Conservation (phyloP, 2,113 vertebrate genomes). For the Albula goreensis region DNA sequence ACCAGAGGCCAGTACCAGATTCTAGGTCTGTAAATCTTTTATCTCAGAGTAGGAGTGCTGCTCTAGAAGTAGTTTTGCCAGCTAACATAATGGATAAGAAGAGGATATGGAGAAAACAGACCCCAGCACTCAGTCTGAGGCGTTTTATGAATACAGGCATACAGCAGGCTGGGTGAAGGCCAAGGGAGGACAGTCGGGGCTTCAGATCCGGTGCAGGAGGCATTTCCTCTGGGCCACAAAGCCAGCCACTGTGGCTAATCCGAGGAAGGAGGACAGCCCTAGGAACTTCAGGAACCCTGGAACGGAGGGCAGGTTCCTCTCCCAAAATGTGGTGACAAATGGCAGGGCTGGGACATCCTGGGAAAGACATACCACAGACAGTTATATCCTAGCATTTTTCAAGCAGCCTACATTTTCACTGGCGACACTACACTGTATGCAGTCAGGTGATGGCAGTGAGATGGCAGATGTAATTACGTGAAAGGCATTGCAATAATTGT, state of each 20-base stretch:
- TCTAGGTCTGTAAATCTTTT: no score
- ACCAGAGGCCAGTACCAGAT: no score
- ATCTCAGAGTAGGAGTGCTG: no score
- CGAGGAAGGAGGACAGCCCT: slow-evolving; percentile 76
- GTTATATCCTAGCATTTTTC: not conserved
- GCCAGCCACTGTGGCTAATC: slow-evolving; percentile 62
- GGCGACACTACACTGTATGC: not conserved
- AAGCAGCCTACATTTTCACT: not conserved
- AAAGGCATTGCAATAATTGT: no score
- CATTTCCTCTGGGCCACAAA: slow-evolving; percentile 80
- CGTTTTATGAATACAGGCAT: no score
- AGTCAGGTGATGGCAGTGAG: not conserved
- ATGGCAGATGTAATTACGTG: no score
- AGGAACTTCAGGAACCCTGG: slow-evolving; percentile 80
- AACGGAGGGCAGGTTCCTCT: slow-evolving; percentile 88
- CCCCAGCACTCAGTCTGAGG: slow-evolving; percentile 23
- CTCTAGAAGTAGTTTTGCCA: not conserved
- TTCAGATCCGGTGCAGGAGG: slow-evolving; percentile 62
- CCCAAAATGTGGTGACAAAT: slow-evolving; percentile 84
- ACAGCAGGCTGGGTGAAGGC: not conserved
- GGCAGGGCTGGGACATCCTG: slow-evolving; percentile 86
- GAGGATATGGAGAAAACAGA: slow-evolving; percentile 13
- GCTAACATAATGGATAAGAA: slow-evolving; percentile 13
- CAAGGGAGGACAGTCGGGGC: not conserved
- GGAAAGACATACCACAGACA: not conserved